Base-by-base conservation (phyloP, 1,140 invertebrate species). In the Leptopilina boulardi region DNA sequence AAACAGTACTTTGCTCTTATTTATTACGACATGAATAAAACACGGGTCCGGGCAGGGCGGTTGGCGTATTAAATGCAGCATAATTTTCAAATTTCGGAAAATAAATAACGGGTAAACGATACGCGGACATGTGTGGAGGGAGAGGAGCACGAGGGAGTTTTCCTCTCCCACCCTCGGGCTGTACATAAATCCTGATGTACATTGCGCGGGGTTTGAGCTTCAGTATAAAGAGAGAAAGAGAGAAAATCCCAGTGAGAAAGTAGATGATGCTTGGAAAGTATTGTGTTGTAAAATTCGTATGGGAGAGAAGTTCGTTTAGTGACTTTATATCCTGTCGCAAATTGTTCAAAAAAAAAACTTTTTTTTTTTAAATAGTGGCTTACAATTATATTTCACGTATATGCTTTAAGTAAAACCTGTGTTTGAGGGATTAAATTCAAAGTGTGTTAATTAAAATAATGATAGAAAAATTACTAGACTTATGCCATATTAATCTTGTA, bases 1-100 rank as follows among this genome's bases (percentile, higher is more conserved):
- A 89, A 89, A 87, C 82, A 83, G 81, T 88, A 84, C 80, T 89
- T 86, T 87, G 84, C 86, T 86, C 83, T 89, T 89, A 89, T 90
- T 90, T 90, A 90, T 90, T 88, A 83, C 88, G 83, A 88, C 88
- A 90, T 90, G 88, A 89, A 90, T 90, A 90, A 90, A 90, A 89
- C 87, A 89, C 87, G 84, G 86, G 73, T 47, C 47, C 59, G 80
- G 70, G 56, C 47, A 56, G 81, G 71, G 79, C 73, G 80, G 82
- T 82, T 82, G 83, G 83, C 82, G 88, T 89, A 89, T 89, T 89
- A 90, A 89, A 89, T 89, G 88, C 83, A 83, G 89, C 85, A 90
- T 90, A 90, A 90, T 90, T 90, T 90, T 90, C 87, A 89, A 90
- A 89, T 89, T 89, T 90, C 80, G 74, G 83, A 86, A 89, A 89